phyloP scores from a whole-genome alignment of 30 jellyfish, hydroid and myxozoan species.

The Turritopsis dohrnii region DNA sequence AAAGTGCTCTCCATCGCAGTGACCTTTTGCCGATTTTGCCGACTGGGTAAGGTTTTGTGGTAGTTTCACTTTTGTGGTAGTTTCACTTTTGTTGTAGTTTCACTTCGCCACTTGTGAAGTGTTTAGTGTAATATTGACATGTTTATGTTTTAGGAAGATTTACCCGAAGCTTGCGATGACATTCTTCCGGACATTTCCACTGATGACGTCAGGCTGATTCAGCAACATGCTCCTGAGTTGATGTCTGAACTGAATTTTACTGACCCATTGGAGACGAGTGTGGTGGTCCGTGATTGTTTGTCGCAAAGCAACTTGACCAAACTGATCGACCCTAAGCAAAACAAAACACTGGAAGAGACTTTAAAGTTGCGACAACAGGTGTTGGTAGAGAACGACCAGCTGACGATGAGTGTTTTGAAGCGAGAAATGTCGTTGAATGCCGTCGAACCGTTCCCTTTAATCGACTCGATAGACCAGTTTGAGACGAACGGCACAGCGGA shows the following conservation, averaged over 20 bases:
- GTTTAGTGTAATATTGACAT: not conserved
- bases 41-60: no score
- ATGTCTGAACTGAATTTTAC: slow-evolving; percentile 61
- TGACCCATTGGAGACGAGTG: slow-evolving; percentile 68
- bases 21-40: no score
- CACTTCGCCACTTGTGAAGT: no score
- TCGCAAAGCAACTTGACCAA: slow-evolving; percentile 65
- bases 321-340: slow-evolving; percentile 62
- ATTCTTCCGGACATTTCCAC: slow-evolving; percentile 64
- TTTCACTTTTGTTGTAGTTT: no score
- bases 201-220: slow-evolving; percentile 61
- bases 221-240: slow-evolving; percentile 70
- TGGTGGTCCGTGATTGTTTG: slow-evolving; percentile 50
- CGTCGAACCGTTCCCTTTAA: slow-evolving; percentile 34
- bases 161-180: slow-evolving; percentile 69
- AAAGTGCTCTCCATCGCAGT: no score
- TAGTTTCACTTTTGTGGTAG: no score
- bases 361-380: slow-evolving; percentile 43
- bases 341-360: slow-evolving; percentile 60
- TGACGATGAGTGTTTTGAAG: slow-evolving; percentile 78
- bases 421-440: slow-evolving; percentile 79
- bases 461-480: slow-evolving; percentile 40
- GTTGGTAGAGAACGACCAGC: slow-evolving; percentile 30
- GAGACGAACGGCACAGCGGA: slow-evolving; percentile 29
- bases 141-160: slow-evolving; percentile 51